A percentile compares a stretch with the other conserved stretches of the same genome.
Evolutionary conservation across 2,888 invertebrate genomes (phyloP).

Genomic region (Vanessa cardui): DNA sequence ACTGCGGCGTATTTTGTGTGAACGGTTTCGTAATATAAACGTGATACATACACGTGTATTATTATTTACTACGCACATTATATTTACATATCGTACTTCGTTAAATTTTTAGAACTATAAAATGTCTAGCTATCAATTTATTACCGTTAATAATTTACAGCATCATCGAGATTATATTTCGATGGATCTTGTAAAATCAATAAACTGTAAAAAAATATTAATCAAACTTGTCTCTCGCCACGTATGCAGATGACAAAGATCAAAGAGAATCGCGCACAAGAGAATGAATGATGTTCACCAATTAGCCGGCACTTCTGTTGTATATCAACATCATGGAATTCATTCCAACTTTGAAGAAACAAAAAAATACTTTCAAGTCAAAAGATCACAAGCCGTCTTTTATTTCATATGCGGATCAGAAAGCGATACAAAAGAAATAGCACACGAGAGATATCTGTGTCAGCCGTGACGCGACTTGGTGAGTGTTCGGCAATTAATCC

Average conservation of each 20-base stretch:
- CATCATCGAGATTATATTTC: too few species aligned
- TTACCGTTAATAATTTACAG: too few species aligned
- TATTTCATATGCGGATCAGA: constrained; percentile 9
- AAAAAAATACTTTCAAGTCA: neutral
- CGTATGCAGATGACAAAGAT: neutral
- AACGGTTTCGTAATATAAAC: too few species aligned
- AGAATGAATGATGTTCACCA: constrained; percentile 1
- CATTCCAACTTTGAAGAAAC: neutral
- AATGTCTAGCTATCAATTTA: too few species aligned
- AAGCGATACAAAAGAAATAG: constrained; percentile 9
- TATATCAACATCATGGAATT: neutral
- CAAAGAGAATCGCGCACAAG: constrained; percentile 1
- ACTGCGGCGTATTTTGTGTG: too few species aligned
- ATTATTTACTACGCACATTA: too few species aligned
- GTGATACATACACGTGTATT: too few species aligned
- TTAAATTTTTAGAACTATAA: too few species aligned
- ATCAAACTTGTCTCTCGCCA: neutral
- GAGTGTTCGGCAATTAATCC: constrained; percentile 8
- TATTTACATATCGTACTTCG: too few species aligned
- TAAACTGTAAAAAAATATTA: too few species aligned
- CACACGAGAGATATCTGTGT: constrained; percentile 10
- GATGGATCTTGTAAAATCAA: too few species aligned
- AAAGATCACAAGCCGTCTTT: constrained; percentile 1
- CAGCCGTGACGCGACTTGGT: constrained; percentile 13
- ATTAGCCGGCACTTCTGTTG: constrained; percentile 1